Conservation (phyloP, 2,888 invertebrate species). For the Erpobdella octoculata region DNA sequence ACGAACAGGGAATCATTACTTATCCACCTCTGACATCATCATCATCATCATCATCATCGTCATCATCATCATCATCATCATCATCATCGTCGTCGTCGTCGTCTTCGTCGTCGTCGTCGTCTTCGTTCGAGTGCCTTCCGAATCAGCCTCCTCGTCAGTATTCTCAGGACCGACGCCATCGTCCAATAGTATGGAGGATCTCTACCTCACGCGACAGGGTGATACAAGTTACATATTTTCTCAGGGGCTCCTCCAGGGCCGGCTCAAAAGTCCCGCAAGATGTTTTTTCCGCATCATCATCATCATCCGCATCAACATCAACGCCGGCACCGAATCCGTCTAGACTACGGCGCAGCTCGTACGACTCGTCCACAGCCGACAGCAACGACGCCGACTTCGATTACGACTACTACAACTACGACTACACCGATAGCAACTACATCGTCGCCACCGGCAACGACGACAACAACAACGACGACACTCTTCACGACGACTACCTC, state of each 20-base stretch:
- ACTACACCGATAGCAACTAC: background rate
- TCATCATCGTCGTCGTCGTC: background rate
- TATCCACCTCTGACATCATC: conserved; percentile 1
- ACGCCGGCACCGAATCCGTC: no score
- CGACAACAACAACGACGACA: background rate
- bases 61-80: background rate
- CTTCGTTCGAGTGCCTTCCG: background rate
- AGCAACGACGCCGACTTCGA: no score
- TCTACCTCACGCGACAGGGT: background rate
- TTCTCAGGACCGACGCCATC: background rate
- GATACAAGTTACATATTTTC: conserved; percentile 7
- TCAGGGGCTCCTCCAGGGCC: conserved; percentile 9
- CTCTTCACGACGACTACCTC: background rate
- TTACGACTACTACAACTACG: background rate
- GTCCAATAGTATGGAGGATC: conserved; percentile 15
- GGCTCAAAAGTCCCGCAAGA: background rate
- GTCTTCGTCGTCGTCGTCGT: background rate
- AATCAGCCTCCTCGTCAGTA: background rate
- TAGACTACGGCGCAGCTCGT: background rate
- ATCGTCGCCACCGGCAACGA: background rate
- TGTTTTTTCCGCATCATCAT: background rate
- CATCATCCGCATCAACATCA: background rate
- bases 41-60: conserved; percentile 9
- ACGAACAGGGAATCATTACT: background rate
- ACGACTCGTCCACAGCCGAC: background rate